Percentiles rank a stretch among this genome's conserved stretches.
Evolutionary conservation across 2,113 vertebrate genomes (phyloP).

Genomic region (Ivindomyrus marchei): DNA sequence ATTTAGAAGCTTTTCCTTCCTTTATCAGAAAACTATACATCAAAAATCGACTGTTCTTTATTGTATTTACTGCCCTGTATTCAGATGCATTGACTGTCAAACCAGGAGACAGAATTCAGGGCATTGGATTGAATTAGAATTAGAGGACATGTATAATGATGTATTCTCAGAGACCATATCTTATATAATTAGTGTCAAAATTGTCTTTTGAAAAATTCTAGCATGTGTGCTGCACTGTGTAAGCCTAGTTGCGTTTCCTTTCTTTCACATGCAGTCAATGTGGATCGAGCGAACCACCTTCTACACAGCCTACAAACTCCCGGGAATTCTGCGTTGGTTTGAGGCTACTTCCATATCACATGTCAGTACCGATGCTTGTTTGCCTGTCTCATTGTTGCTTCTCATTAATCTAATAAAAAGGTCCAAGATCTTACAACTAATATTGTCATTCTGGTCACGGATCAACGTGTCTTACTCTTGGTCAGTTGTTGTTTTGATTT

Average conservation of each 20-base stretch:
- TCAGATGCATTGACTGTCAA: not conserved
- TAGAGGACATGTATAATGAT: not conserved
- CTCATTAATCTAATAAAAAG: not conserved
- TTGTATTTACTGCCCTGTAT: not conserved
- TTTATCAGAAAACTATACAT: not conserved
- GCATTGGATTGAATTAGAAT: not conserved
- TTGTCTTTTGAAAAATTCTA: not conserved
- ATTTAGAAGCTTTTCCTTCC: not conserved
- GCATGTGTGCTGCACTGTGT: not conserved
- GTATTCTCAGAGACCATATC: not conserved
- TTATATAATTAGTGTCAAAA: not conserved
- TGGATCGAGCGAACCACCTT: constrained; percentile 98
- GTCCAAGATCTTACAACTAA: not conserved
- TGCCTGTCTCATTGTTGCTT: not conserved
- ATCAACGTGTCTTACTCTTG: not conserved
- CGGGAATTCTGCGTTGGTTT: constrained; percentile 94
- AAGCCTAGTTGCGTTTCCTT: not conserved
- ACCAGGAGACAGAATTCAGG: not conserved
- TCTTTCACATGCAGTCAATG: constrained; percentile 73
- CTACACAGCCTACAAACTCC: constrained; percentile 84
- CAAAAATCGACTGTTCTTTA: not conserved
- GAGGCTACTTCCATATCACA: constrained; percentile 78
- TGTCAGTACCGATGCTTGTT: constrained; percentile 48
- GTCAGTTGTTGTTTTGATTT: not conserved
- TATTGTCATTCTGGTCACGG: not conserved